Base-by-base conservation (phyloP, 2,113 vertebrate species). In the Mus spicilegus region DNA sequence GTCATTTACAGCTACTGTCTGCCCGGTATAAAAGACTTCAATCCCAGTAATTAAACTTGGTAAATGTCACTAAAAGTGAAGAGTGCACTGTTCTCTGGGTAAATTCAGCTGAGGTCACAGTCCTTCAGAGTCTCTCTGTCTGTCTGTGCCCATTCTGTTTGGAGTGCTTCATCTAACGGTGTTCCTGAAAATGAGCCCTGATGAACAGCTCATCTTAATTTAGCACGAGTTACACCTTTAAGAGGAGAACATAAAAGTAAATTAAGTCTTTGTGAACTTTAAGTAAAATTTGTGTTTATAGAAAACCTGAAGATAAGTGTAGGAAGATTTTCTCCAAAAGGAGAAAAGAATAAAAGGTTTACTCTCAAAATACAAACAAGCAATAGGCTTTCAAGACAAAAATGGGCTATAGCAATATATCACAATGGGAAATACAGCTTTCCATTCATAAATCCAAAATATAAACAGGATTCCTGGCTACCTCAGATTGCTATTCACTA, bases 131-230 rank as follows among this genome's bases (percentile, higher is more conserved):
- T 73, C n/a, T 95, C 17, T 28, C 26, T 81, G 20, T 28, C 26
- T 81, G 0, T 87, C 12, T 87, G 63, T 94, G 51, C 63, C 54
- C 7, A n/a, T 87, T 96, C 65, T 82, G 86, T 42, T 46, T 89
- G 63, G 24, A 84, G 30, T 56, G 93, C 7, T 30, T 87, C 63
- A 80, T 42, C 58, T 24, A 56, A 93, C 63, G n/a, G 11, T 1
- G 49, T 87, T 95, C 49, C 93, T 95, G 28, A 91, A 89, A 89
- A 93, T 90, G 58, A 82, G 67, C 88, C 65, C 26, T 81, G 49
- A 75, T 70, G 49, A 95, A 51, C 42, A 90, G 67, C 16, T 88
- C 90, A 95, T 78, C 63, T 91, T 84, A 89, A 46, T 87, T 65
- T 84, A 84, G 9, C 11, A 17, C 73, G 10, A 73, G 24, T 94